A percentile compares a stretch with the other conserved stretches of the same genome.
These are phyloP conservation scores for Gephyroberyx darwinii DNA, from an alignment of 2,797 vertebrate genomes.

Conservation along the genomic window DNA sequence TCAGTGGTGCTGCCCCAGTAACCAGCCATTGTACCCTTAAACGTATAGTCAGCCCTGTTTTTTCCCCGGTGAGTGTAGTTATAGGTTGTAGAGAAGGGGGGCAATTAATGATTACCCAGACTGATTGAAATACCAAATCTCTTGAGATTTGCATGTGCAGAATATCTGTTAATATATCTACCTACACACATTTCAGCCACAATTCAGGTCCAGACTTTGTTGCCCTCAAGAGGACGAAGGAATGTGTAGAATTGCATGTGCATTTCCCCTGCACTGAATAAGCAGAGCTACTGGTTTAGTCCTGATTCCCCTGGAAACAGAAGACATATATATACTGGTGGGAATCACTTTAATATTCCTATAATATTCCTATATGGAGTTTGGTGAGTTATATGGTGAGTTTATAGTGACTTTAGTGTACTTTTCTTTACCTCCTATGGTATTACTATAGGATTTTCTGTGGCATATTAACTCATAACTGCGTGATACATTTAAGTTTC, in stretches of 20 bases:
- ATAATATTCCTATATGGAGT: no score
- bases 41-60: conserved; percentile 15
- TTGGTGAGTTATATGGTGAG: no score
- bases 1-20: conserved; percentile 18
- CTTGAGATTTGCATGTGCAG: conserved; percentile 57
- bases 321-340: neutral
- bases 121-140: conserved; percentile 61
- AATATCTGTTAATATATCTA: conserved; percentile 68
- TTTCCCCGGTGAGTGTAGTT: conserved; percentile 4
- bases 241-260: conserved; percentile 64
- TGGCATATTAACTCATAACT: no score
- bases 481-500: no score
- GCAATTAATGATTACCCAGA: conserved; percentile 34
- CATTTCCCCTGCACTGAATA: conserved; percentile 43
- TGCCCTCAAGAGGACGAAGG: conserved; percentile 51
- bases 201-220: conserved; percentile 48
- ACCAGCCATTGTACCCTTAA: conserved; percentile 22
- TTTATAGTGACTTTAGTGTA: no score
- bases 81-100: conserved; percentile 35
- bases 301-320: conserved; percentile 29
- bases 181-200: conserved; percentile 53
- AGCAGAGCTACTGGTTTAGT: conserved; percentile 26
- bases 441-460: no score
- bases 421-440: no score
- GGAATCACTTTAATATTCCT: no score